phyloP scores from a whole-genome alignment of 1,140 invertebrate genomes.

The Drosophila micromelanica region DNA sequence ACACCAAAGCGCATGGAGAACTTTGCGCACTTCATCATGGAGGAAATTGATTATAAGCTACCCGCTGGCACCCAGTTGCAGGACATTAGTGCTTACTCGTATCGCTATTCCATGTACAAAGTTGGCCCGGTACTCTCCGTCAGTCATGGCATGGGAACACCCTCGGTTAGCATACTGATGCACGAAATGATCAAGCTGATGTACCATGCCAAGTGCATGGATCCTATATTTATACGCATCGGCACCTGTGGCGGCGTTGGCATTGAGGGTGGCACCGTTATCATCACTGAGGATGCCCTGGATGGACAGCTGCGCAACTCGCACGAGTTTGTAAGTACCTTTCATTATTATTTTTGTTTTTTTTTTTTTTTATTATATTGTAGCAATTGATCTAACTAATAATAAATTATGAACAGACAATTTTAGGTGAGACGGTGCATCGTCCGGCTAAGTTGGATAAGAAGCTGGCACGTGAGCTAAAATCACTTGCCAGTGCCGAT shows the following conservation, averaged over 20 bases:
- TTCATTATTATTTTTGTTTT: no score
- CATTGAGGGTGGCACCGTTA: slow-evolving; percentile 93
- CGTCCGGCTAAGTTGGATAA: slow-evolving; percentile 93
- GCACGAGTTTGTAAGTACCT: slow-evolving; percentile 87
- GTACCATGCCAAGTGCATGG: slow-evolving; percentile 94
- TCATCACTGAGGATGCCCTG: slow-evolving; percentile 94
- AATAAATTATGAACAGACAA: slow-evolving; percentile 87
- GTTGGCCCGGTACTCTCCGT: slow-evolving; percentile 86
- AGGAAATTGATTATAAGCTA: slow-evolving; percentile 94
- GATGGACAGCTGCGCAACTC: slow-evolving; percentile 91
- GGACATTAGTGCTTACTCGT: slow-evolving; percentile 96
- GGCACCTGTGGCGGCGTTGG: slow-evolving; percentile 97
- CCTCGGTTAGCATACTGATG: slow-evolving; percentile 95
- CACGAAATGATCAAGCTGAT: slow-evolving; percentile 97
- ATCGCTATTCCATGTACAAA: slow-evolving; percentile 99
- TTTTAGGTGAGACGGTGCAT: slow-evolving; percentile 93
- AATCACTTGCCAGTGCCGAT: slow-evolving; percentile 88
- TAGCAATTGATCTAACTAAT: not conserved
- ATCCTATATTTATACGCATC: slow-evolving; percentile 96
- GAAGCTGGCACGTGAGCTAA: slow-evolving; percentile 91
- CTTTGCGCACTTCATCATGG: slow-evolving; percentile 96
- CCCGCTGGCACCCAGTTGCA: slow-evolving; percentile 93
- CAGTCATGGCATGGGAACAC: slow-evolving; percentile 97
- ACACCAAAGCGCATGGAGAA: slow-evolving; percentile 97
- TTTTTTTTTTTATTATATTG: no score